A percentile compares a stretch with the other conserved stretches of the same genome.
Evolutionary conservation across 2,888 invertebrate genomes (phyloP).

Genomic region (Fabriciana adippe): DNA sequence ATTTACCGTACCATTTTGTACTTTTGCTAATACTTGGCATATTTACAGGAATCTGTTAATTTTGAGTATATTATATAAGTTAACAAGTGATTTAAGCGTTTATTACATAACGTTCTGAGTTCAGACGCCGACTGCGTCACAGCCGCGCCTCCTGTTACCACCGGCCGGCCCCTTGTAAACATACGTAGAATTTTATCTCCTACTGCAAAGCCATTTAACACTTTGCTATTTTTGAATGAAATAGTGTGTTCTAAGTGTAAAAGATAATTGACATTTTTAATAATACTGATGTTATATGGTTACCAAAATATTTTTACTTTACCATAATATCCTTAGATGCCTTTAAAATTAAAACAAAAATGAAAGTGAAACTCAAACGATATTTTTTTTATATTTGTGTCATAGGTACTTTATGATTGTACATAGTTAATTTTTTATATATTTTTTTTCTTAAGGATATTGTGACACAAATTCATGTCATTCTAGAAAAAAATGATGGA

Average conservation of each 20-base stretch:
- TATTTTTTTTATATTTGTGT: too few species aligned
- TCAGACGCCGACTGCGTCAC: slow-evolving; percentile 56
- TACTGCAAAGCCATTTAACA: slow-evolving; percentile 22
- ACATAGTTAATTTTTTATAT: too few species aligned
- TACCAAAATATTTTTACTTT: too few species aligned
- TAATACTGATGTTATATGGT: too few species aligned
- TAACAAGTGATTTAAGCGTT: slow-evolving; percentile 38
- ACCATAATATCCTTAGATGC: too few species aligned
- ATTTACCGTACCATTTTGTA: slow-evolving; percentile 4
- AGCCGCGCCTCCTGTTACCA: slow-evolving; percentile 72
- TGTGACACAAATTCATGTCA: too few species aligned
- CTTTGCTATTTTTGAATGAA: slow-evolving; percentile 26
- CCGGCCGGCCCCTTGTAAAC: slow-evolving; percentile 43
- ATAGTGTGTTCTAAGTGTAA: background rate
- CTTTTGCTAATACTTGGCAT: slow-evolving; percentile 11
- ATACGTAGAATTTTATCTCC: slow-evolving; percentile 31
- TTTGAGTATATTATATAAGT: slow-evolving; percentile 28
- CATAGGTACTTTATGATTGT: too few species aligned
- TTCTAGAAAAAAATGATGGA: too few species aligned
- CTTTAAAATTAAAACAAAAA: too few species aligned
- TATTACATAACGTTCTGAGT: slow-evolving; percentile 54
- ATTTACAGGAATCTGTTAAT: slow-evolving; percentile 20
- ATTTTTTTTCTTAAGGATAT: too few species aligned
- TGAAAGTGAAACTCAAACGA: too few species aligned
- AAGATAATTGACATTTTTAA: background rate